These are phyloP conservation scores for Lophochroa leadbeateri DNA, from an alignment of 2,113 vertebrate species.

Conservation along the genomic window DNA sequence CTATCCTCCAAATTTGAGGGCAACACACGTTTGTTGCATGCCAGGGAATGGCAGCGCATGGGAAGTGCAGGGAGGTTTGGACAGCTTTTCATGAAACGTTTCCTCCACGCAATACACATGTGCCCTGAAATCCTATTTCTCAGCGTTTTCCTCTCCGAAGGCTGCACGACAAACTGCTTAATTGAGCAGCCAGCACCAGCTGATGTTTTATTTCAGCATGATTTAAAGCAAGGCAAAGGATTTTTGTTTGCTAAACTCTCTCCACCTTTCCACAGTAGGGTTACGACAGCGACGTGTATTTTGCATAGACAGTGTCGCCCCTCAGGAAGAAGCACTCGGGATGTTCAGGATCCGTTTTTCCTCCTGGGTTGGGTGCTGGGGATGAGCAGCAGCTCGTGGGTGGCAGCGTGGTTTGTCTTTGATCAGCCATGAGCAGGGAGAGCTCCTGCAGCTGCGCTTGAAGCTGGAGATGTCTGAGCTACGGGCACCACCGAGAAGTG, in stretches of 20 bases:
- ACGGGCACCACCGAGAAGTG: not conserved
- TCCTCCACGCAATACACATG: rapidly evolving
- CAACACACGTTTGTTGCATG: rapidly evolving
- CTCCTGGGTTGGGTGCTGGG: not conserved
- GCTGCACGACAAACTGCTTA: not conserved
- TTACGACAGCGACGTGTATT: not conserved
- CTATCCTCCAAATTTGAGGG: not conserved
- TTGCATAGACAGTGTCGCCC: not conserved
- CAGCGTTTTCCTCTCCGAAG: not conserved
- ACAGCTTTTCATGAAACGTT: not conserved
- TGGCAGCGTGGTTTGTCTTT: constrained; percentile 18
- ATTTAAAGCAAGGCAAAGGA: not conserved
- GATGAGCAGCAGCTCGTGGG: not conserved
- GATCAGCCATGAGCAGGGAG: not conserved
- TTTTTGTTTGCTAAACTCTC: not conserved
- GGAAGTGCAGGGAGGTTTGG: not conserved
- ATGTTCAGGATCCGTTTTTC: not conserved
- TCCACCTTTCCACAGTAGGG: not conserved
- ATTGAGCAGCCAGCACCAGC: not conserved
- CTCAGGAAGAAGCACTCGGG: not conserved
- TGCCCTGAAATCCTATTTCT: not conserved
- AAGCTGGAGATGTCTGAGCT: constrained; percentile 12
- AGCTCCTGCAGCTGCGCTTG: constrained; percentile 21
- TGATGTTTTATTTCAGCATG: not conserved
- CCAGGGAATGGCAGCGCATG: rapidly evolving